Conservation (phyloP, 2,113 vertebrate species). For the Sorex araneus region DNA sequence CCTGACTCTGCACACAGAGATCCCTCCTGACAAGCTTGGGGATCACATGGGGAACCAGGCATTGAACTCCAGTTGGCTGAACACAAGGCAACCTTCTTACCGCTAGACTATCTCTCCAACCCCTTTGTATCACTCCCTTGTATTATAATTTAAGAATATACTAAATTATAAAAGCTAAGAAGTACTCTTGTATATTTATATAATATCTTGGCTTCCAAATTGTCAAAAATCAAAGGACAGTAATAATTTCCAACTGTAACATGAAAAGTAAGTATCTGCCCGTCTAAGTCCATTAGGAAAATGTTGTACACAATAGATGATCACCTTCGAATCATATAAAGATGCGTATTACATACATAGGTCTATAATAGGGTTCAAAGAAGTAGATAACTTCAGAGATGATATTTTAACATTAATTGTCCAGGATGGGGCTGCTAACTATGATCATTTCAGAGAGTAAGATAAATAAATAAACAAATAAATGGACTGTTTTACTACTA, state of each 20-base stretch:
- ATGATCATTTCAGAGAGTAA: no score
- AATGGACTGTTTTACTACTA: no score
- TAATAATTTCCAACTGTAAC: not conserved
- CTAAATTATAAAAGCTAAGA: not conserved
- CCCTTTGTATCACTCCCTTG: no score
- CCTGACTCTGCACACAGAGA: no score
- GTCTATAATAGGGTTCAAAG: not conserved
- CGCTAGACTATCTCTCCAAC: no score
- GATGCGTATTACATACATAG: not conserved
- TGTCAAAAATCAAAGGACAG: slow-evolving; percentile 1
- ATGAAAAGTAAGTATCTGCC: slow-evolving; percentile 23
- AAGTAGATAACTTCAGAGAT: not conserved
- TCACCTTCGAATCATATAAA: slow-evolving; percentile 31
- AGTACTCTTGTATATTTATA: not conserved
- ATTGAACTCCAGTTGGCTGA: no score
- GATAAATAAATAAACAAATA: no score
- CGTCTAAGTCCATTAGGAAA: no score
- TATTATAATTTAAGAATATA: not conserved
- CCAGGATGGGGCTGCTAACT: not conserved
- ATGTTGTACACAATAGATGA: not conserved
- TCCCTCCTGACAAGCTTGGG: no score
- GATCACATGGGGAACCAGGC: no score
- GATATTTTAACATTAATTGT: no score
- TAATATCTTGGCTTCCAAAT: not conserved
- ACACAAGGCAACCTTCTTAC: no score